Percentiles rank a stretch among this genome's conserved stretches.
Conservation (phyloP, 2,113 vertebrate genomes). For the Patagioenas fasciata region DNA sequence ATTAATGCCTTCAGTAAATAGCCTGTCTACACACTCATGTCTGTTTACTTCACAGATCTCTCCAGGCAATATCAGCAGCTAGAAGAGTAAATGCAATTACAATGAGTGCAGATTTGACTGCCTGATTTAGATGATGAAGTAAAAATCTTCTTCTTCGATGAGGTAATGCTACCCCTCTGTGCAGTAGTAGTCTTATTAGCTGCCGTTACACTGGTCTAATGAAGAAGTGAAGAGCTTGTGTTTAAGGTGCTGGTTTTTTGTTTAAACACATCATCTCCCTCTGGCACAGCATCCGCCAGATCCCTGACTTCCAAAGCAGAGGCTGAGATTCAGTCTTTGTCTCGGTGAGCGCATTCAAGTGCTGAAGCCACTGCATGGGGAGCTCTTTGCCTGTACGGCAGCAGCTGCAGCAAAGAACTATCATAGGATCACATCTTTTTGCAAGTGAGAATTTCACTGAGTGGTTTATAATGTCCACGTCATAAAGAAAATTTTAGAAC, state of each 20-base stretch:
- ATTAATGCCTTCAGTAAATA: slow-evolving; percentile 33
- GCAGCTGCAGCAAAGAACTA: not conserved
- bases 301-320: not conserved
- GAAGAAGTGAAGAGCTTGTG: not conserved
- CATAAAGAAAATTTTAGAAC: not conserved
- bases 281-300: not conserved
- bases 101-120: not conserved
- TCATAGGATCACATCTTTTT: not conserved
- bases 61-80: not conserved
- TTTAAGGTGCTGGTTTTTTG: not conserved
- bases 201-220: not conserved
- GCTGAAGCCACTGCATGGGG: not conserved
- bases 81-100: not conserved
- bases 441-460: not conserved
- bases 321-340: slow-evolving; percentile 20
- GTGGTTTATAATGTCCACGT: not conserved
- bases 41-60: not conserved
- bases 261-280: not conserved
- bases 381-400: not conserved
- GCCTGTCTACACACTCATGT: not conserved
- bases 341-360: not conserved
- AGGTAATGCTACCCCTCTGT: not conserved
- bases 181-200: not conserved
- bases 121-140: not conserved
- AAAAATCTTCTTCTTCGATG: not conserved